Percentiles rank a stretch among this genome's conserved stretches.
Conservation (phyloP, 2,888 invertebrate species). For the Eulithis prunata region DNA sequence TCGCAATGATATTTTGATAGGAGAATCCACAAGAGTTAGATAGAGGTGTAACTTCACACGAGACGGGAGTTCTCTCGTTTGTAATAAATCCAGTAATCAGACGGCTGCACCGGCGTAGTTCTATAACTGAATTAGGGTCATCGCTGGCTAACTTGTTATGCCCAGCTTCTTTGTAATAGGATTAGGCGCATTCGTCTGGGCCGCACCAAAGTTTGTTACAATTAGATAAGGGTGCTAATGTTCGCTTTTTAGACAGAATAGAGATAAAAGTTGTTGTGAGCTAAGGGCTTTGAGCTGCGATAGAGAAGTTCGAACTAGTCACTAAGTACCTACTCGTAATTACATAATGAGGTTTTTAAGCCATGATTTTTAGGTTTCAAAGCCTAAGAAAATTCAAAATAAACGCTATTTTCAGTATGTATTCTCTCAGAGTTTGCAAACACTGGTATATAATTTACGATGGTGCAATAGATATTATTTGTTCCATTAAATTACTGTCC, state of each 20-base stretch:
- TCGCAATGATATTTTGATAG: too few species aligned
- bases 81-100: slow-evolving; percentile 27
- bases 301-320: too few species aligned
- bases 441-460: too few species aligned
- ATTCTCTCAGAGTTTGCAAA: too few species aligned
- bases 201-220: slow-evolving; percentile 12
- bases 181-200: slow-evolving; percentile 30
- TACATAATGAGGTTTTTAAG: too few species aligned
- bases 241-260: slow-evolving; percentile 1
- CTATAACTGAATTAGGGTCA: slow-evolving; percentile 36
- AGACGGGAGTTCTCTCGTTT: slow-evolving; percentile 1
- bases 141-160: slow-evolving; percentile 28
- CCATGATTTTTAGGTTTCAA: too few species aligned
- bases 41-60: not conserved
- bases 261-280: not conserved
- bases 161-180: slow-evolving; percentile 32
- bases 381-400: too few species aligned
- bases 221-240: slow-evolving; percentile 16
- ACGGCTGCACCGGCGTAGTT: slow-evolving; percentile 24
- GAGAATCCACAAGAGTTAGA: too few species aligned
- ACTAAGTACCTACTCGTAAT: too few species aligned
- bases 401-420: too few species aligned
- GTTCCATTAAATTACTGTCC: not conserved
- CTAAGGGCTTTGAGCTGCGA: not conserved
- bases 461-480: not conserved